Conservation (phyloP, 2,888 invertebrate genomes). For the Pyrrhia umbra region DNA sequence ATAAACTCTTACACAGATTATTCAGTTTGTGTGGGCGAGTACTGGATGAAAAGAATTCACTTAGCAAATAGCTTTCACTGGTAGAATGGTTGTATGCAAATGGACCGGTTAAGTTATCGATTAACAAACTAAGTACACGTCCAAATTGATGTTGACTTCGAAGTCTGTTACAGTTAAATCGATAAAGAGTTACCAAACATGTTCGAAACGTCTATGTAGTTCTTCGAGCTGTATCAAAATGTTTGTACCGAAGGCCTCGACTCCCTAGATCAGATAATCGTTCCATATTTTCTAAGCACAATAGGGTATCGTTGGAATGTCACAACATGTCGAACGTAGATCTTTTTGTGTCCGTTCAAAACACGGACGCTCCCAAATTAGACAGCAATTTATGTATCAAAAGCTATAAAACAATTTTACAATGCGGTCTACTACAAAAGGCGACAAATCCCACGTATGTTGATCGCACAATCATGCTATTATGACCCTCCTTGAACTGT, state of each 20-base stretch:
- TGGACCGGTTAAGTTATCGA: conserved; percentile 49
- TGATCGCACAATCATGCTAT: conserved; percentile 63
- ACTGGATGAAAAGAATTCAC: conserved; percentile 48
- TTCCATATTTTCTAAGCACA: conserved; percentile 42
- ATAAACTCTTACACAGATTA: conserved; percentile 15
- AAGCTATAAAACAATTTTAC: conserved; percentile 67
- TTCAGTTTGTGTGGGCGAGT: conserved; percentile 43
- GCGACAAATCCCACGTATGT: conserved; percentile 59
- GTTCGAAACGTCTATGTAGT: conserved; percentile 23
- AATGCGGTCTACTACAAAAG: conserved; percentile 70
- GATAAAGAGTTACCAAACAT: conserved; percentile 38
- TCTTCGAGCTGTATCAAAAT: conserved; percentile 17
- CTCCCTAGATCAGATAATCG: conserved; percentile 47
- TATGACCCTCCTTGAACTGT: conserved; percentile 60
- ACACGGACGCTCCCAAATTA: conserved; percentile 59
- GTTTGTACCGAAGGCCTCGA: neutral
- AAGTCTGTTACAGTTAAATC: conserved; percentile 37
- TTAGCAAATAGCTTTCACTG: conserved; percentile 56
- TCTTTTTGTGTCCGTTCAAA: conserved; percentile 46
- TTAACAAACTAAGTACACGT: conserved; percentile 56
- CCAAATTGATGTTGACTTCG: conserved; percentile 39
- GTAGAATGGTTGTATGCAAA: conserved; percentile 57
- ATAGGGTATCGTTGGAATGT: conserved; percentile 49
- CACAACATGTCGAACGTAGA: conserved; percentile 45
- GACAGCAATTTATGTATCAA: conserved; percentile 67